Conservation (phyloP, 2,888 invertebrate genomes). For the Autographa pulchrina region DNA sequence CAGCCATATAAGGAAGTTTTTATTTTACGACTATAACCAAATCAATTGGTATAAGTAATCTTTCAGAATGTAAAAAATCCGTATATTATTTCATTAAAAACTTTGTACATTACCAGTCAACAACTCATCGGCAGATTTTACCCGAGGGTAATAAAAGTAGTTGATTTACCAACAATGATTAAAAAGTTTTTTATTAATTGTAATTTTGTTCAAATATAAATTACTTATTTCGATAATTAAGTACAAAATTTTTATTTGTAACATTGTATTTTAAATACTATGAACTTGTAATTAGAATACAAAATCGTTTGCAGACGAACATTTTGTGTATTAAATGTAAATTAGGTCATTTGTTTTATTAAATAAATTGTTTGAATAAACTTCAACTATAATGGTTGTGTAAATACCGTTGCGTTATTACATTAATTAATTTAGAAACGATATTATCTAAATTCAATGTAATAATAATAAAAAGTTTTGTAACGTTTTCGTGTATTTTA, state of each 20-base stretch:
- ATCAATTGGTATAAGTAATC: too few relatives aligned
- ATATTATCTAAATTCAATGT: not conserved
- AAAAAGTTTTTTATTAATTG: not conserved
- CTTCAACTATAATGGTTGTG: not conserved
- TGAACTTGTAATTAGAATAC: not conserved
- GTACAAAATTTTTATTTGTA: not conserved
- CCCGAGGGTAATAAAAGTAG: not conserved
- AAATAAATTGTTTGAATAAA: constrained; percentile 2
- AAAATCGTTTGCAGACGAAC: not conserved
- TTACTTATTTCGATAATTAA: not conserved
- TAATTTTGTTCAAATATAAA: not conserved
- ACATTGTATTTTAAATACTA: not conserved
- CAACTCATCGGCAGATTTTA: not conserved
- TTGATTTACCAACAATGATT: not conserved
- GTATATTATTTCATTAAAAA: not conserved
- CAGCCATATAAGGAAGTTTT: too few relatives aligned
- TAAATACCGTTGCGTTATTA: not conserved
- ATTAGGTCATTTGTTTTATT: not conserved
- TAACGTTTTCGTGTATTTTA: not conserved
- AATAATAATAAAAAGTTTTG: not conserved
- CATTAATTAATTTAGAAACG: not conserved
- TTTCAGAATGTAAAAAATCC: too few relatives aligned
- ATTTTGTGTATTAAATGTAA: not conserved
- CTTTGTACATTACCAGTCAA: not conserved
- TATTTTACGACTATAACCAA: too few relatives aligned